These are phyloP conservation scores for Mixornis gularis DNA, from an alignment of 2,113 vertebrate species.

Conservation along the genomic window DNA sequence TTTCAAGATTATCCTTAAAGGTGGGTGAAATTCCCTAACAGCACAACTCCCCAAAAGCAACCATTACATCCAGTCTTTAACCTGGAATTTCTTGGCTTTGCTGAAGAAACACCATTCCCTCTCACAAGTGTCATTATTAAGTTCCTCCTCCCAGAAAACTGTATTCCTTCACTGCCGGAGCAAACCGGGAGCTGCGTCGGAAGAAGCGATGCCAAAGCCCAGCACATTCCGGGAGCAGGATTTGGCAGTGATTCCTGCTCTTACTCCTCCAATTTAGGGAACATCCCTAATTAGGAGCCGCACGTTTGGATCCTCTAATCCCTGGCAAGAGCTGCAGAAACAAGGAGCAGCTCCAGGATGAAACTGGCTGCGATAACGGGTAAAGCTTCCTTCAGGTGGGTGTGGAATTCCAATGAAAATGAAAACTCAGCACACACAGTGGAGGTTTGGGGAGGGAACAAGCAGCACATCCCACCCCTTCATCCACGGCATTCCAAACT, in stretches of 20 bases:
- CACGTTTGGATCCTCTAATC: not conserved
- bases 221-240: not conserved
- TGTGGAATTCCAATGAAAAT: not conserved
- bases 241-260: not conserved
- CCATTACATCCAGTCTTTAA: accelerated
- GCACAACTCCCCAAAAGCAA: too few species aligned
- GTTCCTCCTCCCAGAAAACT: not conserved
- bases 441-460: not conserved
- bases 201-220: not conserved
- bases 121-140: accelerated
- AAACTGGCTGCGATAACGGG: not conserved
- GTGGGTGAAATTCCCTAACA: not conserved
- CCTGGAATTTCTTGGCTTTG: not conserved
- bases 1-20: not conserved
- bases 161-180: not conserved
- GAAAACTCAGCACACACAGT: not conserved
- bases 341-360: not conserved
- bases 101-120: not conserved
- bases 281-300: not conserved
- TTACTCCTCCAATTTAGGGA: not conserved
- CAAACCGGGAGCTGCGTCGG: not conserved
- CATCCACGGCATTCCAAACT: not conserved
- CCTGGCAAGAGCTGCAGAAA: not conserved
- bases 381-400: not conserved
- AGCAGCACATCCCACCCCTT: not conserved